Conservation (phyloP, 2,888 invertebrate species). For the Platycheirus albimanus region DNA sequence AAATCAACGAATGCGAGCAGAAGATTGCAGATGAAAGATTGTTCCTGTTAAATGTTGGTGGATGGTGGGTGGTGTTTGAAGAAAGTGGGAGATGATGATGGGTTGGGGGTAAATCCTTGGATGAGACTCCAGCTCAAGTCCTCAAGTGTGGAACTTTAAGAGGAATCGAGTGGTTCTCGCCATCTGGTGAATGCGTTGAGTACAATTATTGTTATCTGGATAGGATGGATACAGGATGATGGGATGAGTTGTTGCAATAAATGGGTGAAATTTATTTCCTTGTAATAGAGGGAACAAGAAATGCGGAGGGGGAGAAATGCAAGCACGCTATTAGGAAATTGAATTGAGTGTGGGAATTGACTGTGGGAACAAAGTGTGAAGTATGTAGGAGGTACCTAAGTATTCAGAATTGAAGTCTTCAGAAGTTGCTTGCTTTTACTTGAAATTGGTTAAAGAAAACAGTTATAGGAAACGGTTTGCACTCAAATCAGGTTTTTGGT, state of each 20-base stretch:
- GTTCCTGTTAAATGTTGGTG: no score
- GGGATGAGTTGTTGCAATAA: slow-evolving; percentile 43
- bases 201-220: slow-evolving; percentile 68
- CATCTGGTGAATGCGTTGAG: slow-evolving; percentile 56
- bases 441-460: no score
- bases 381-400: no score
- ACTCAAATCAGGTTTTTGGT: no score
- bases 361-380: slow-evolving; percentile 21
- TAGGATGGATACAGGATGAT: slow-evolving; percentile 22
- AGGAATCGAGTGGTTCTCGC: slow-evolving; percentile 50
- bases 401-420: background rate
- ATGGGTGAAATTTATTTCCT: slow-evolving; percentile 60
- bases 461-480: no score
- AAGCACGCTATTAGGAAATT: slow-evolving; percentile 46
- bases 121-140: slow-evolving; percentile 16
- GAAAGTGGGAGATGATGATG: background rate
- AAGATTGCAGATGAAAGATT: slow-evolving; percentile 65
- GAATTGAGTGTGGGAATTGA: slow-evolving; percentile 50
- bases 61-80: background rate
- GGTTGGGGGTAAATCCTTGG: background rate
- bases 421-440: background rate
- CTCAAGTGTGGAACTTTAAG: slow-evolving; percentile 28
- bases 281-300: background rate
- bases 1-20: slow-evolving; percentile 63
- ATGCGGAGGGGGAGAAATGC: background rate